phyloP scores from a whole-genome alignment of 2,797 vertebrate genomes.

The Sorex maritimensis region DNA sequence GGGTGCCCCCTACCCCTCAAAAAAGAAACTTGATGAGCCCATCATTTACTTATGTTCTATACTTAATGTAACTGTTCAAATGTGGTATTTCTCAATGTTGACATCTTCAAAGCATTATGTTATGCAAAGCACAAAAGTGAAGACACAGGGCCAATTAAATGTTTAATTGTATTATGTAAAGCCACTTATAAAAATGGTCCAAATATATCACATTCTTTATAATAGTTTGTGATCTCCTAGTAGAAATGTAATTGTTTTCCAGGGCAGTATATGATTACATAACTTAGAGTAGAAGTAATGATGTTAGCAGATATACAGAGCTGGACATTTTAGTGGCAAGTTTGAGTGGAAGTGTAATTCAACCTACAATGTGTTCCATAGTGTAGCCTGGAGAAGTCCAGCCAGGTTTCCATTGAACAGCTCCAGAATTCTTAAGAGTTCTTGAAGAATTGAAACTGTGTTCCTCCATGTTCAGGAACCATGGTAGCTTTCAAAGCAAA shows the following conservation, averaged over 20 bases:
- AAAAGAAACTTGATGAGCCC: no score
- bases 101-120: not conserved
- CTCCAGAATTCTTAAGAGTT: not conserved
- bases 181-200: not conserved
- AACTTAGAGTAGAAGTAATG: slow-evolving; percentile 18
- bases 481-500: slow-evolving; percentile 27
- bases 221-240: not conserved
- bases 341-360: not conserved
- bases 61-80: not conserved
- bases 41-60: no score
- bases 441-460: not conserved
- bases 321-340: not conserved
- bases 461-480: not conserved
- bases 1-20: no score
- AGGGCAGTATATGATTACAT: not conserved
- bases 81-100: not conserved
- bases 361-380: no score
- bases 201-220: not conserved
- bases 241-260: not conserved
- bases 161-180: slow-evolving; percentile 20
- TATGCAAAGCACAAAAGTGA: not conserved
- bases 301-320: not conserved
- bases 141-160: not conserved
- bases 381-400: no score
- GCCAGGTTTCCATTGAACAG: not conserved